phyloP scores from a whole-genome alignment of 2,113 vertebrate species.

The Stomatorhinus ivindoensis region DNA sequence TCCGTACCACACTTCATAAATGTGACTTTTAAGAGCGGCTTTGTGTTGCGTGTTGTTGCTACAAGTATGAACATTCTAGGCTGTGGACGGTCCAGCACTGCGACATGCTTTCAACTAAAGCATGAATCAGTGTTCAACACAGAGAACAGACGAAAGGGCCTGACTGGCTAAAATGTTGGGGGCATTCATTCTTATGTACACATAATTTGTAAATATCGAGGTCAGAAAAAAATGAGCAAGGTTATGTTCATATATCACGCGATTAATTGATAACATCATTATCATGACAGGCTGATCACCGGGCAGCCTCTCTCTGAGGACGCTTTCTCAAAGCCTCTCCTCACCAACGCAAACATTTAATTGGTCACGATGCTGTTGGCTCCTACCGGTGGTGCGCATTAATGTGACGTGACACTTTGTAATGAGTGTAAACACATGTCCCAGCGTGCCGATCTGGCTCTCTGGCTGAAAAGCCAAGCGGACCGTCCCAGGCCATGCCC shows the following conservation, averaged over 20 bases:
- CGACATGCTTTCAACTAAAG: background rate
- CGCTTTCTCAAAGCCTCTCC: background rate
- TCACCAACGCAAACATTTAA: background rate
- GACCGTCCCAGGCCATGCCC: background rate
- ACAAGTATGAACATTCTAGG: background rate
- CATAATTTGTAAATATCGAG: background rate
- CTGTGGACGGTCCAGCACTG: background rate
- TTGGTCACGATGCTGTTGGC: background rate
- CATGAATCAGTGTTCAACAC: background rate
- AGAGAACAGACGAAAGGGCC: background rate
- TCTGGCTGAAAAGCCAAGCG: background rate
- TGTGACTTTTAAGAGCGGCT: background rate
- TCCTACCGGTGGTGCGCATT: background rate
- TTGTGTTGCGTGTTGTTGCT: background rate
- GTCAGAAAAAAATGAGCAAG: too few relatives aligned
- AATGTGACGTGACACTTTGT: background rate
- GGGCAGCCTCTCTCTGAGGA: background rate
- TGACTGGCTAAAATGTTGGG: background rate
- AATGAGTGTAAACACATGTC: background rate
- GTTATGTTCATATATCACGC: background rate
- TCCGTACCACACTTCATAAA: background rate
- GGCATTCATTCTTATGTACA: background rate
- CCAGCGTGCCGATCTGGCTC: background rate
- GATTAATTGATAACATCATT: background rate
- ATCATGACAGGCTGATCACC: background rate